phyloP scores from a whole-genome alignment of 2,113 vertebrate species.

The Cervus canadensis region DNA sequence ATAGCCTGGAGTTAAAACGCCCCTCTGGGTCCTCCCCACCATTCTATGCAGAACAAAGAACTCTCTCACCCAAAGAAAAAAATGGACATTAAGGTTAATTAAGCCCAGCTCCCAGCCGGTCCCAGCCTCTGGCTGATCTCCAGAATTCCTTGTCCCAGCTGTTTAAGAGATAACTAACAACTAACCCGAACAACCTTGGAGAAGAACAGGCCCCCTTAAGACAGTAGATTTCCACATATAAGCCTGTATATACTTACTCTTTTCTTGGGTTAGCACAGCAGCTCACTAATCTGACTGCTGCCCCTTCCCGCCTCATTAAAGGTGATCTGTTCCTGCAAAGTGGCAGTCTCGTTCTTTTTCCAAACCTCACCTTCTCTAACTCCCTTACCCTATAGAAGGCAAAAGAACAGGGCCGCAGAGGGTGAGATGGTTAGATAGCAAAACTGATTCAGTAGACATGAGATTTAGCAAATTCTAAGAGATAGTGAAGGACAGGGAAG shows the following conservation, averaged over 20 bases:
- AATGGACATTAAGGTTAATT: not conserved
- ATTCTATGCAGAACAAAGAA: not conserved
- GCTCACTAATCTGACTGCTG: not conserved
- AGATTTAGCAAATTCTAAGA: not conserved
- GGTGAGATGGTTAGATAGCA: not conserved
- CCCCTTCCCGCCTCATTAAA: not conserved
- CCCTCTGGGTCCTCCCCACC: not conserved
- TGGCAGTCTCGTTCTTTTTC: accelerated
- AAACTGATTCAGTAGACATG: not conserved
- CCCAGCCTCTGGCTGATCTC: not conserved
- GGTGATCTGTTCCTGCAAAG: not conserved
- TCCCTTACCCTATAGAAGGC: not conserved
- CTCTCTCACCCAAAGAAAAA: not conserved
- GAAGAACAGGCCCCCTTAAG: not conserved
- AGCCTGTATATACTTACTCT: not conserved
- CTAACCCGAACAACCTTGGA: not conserved
- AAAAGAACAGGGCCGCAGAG: not conserved
- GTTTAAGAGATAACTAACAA: not conserved
- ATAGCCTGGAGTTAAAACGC: not conserved
- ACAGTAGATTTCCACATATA: not conserved
- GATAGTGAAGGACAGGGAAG: not conserved
- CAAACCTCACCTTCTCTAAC: not conserved
- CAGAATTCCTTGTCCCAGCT: not conserved
- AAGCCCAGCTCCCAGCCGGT: not conserved
- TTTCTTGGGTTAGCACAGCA: not conserved